Evolutionary conservation across 2,888 invertebrate genomes (phyloP), one percentile per base, ranked within the genome.

Genomic region (Harpalus rubripes): DNA sequence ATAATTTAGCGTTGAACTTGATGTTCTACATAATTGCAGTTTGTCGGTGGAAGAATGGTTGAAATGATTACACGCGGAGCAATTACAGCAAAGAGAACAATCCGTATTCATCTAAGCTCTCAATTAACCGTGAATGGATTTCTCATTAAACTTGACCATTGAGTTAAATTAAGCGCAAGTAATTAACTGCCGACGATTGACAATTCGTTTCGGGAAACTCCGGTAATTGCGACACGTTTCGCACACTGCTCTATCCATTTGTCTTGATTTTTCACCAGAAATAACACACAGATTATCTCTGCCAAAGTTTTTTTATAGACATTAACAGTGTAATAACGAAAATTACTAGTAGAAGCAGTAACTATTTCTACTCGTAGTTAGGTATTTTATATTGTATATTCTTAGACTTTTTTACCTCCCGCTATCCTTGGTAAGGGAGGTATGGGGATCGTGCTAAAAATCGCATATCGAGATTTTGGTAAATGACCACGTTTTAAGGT

Each of bases 141-240:
- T 83, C 83, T 74, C 83, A 83, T 83, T 83, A 83, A 83, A 83
- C 74, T 83, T 83, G 83, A 83, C 83, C 83, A 76, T 39, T 18
- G 61, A 76, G 83, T 83, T 83, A 83, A 83, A 83, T 83, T 83
- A 76, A 74, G 76, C 83, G 83, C 16, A 58, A 52, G 83, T 76
- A 83, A 83, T 83, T 83, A 83, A 83, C 76, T 41, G 74, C 59
- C 61, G 61, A 80, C 80, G 41, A 83, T 74, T 76, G 83, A 83
- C 83, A 83, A 83, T 74, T 83, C 76, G 83, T 83, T 82, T 58
- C 68, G 26, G 26, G 63, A 32, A 22, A 22, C 26, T 63, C 68
- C 39, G 39, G 68, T 68, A 68, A 68, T 68, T 68, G 68, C 68
- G 39, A 68, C 68, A 68, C 39, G 68, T 39, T 68, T 39, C 32